Conservation (phyloP, 1,140 invertebrate genomes). For the Drosophila rufa region DNA sequence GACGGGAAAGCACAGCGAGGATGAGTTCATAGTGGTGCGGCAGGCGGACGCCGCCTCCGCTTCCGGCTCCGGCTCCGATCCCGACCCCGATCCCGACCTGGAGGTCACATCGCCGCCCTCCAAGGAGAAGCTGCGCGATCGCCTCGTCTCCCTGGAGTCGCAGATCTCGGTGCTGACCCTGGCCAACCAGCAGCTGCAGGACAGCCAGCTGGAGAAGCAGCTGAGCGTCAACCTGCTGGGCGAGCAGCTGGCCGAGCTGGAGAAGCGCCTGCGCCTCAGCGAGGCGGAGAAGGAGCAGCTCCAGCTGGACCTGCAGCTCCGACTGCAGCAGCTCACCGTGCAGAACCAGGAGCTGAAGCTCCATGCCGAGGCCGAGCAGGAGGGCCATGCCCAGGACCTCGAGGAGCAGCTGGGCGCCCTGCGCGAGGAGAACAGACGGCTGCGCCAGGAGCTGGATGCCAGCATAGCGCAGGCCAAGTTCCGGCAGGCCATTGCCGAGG, state of each 20-base stretch:
- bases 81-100: constrained; percentile 52
- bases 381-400: constrained; percentile 73
- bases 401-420: constrained; percentile 67
- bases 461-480: constrained; percentile 76
- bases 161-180: constrained; percentile 80
- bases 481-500: constrained; percentile 76
- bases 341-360: constrained; percentile 77
- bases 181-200: constrained; percentile 76
- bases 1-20: constrained; percentile 79
- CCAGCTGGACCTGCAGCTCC: constrained; percentile 72
- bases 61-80: constrained; percentile 33
- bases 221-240: constrained; percentile 86
- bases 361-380: constrained; percentile 74
- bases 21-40: constrained; percentile 82
- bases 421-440: constrained; percentile 57
- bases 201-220: constrained; percentile 86
- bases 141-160: constrained; percentile 85
- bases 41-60: constrained; percentile 59
- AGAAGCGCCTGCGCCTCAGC: constrained; percentile 68
- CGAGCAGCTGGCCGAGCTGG: constrained; percentile 85
- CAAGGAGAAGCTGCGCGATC: constrained; percentile 85
- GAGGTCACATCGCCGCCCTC: constrained; percentile 59
- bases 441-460: constrained; percentile 65
- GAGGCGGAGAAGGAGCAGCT: constrained; percentile 75
- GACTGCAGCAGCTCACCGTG: constrained; percentile 69